A percentile compares a stretch with the other conserved stretches of the same genome.
Evolutionary conservation across 2,888 invertebrate species (phyloP).

Genomic region (Amblyteles armatorius): DNA sequence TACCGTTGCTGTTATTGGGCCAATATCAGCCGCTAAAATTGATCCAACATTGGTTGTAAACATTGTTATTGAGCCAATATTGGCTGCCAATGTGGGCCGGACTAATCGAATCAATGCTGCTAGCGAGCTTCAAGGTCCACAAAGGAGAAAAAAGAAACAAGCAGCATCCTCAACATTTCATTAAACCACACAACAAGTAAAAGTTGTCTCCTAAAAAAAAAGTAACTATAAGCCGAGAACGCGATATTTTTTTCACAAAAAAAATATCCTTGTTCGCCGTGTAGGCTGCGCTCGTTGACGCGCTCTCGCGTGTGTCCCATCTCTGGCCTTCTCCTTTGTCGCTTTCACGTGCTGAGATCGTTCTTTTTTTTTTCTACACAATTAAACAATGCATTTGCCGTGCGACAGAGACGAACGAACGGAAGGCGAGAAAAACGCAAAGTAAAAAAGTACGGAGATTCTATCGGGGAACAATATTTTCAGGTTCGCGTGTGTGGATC

Average conservation of each 20-base stretch:
- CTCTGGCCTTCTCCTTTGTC: neutral
- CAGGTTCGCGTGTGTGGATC: conserved; percentile 1
- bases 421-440: neutral
- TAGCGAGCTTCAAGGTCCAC: neutral
- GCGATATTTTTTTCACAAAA: neutral
- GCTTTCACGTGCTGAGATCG: neutral
- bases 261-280: too few relatives aligned
- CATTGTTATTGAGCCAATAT: too few relatives aligned
- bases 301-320: neutral
- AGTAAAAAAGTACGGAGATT: neutral
- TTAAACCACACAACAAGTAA: neutral
- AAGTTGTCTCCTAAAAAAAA: neutral
- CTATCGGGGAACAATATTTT: conserved; percentile 25
- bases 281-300: neutral
- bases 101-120: too few relatives aligned
- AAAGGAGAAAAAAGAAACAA: neutral
- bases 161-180: neutral
- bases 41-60: too few relatives aligned
- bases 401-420: conserved; percentile 52
- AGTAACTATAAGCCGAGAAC: neutral
- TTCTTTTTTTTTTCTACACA: conserved; percentile 56
- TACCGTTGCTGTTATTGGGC: too few relatives aligned
- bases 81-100: too few relatives aligned
- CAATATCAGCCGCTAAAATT: too few relatives aligned
- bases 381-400: conserved; percentile 71